These are phyloP conservation scores for Acanthurus leucopareius DNA, from an alignment of 2,797 vertebrate species.

Conservation along the genomic window DNA sequence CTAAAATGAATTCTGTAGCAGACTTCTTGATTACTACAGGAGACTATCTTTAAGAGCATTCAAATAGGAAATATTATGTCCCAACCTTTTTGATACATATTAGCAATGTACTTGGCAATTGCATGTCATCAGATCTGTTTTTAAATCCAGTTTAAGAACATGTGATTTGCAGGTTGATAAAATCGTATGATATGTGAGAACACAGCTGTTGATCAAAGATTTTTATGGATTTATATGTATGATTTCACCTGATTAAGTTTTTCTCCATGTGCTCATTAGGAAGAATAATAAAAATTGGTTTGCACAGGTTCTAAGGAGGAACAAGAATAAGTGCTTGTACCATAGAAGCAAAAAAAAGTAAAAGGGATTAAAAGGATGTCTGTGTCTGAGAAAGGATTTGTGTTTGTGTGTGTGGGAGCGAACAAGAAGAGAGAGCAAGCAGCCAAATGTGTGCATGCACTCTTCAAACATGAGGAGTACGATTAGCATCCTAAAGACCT, in stretches of 20 bases:
- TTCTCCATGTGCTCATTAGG: slow-evolving; percentile 22
- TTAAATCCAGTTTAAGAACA: slow-evolving; percentile 23
- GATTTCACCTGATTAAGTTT: slow-evolving; percentile 45
- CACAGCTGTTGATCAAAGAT: slow-evolving; percentile 47
- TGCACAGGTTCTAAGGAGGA: slow-evolving; percentile 32
- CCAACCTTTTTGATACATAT: too few species aligned
- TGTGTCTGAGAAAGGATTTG: background rate
- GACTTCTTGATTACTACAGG: too few species aligned
- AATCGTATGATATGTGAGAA: slow-evolving; percentile 66
- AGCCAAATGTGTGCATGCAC: background rate
- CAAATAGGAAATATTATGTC: too few species aligned
- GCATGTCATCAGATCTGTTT: slow-evolving; percentile 24
- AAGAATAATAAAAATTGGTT: slow-evolving; percentile 8
- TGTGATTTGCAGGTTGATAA: slow-evolving; percentile 54
- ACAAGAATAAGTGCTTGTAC: background rate
- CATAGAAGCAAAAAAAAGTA: too few species aligned
- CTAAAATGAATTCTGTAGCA: too few species aligned
- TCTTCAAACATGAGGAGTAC: too few species aligned
- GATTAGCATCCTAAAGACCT: too few species aligned
- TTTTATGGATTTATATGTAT: slow-evolving; percentile 65
- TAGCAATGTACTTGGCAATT: background rate
- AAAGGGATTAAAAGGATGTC: background rate
- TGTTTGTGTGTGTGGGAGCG: background rate
- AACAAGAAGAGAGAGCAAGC: too few species aligned
- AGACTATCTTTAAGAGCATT: too few species aligned